phyloP scores from a whole-genome alignment of 2,113 vertebrate species.

The Heterotis niloticus region DNA sequence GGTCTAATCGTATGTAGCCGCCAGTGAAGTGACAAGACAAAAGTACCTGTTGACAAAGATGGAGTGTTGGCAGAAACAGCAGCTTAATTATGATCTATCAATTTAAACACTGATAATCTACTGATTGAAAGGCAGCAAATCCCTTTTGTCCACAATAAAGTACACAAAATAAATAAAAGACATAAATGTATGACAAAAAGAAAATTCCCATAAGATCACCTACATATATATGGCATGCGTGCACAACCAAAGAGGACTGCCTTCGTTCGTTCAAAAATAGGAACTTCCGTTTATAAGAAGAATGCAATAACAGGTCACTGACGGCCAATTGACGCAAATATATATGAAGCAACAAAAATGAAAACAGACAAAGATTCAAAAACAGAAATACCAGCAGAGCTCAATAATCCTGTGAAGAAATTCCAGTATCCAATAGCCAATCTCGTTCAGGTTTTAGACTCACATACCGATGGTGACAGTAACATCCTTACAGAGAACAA shows the following conservation, averaged over 20 bases:
- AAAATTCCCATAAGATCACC: slow-evolving; percentile 73
- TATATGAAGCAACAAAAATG: slow-evolving; percentile 29
- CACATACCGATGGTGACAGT: slow-evolving; percentile 46
- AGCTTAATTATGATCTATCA: slow-evolving; percentile 49
- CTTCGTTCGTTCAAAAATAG: slow-evolving; percentile 70
- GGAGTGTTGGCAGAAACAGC: slow-evolving; percentile 45
- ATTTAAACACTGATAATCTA: slow-evolving; percentile 57
- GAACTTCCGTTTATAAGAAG: slow-evolving; percentile 43
- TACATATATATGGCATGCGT: slow-evolving; percentile 83
- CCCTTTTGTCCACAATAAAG: slow-evolving; percentile 61
- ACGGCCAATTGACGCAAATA: slow-evolving; percentile 52
- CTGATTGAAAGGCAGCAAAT: slow-evolving; percentile 55
- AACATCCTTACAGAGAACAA: slow-evolving; percentile 44
- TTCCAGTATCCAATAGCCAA: slow-evolving; percentile 72
- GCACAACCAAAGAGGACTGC: slow-evolving; percentile 70
- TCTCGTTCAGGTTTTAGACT: slow-evolving; percentile 22
- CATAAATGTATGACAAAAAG: slow-evolving; percentile 40
- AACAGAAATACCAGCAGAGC: slow-evolving; percentile 42
- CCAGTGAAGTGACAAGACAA: slow-evolving; percentile 51
- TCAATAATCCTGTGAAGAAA: slow-evolving; percentile 70
- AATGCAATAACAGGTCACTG: slow-evolving; percentile 30
- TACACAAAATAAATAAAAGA: slow-evolving; percentile 71
- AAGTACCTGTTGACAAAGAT: slow-evolving; percentile 37
- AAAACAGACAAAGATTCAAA: slow-evolving; percentile 31
- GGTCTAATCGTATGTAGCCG: slow-evolving; percentile 57